Base-by-base conservation (phyloP, 2,888 invertebrate species). In the Lathronympha strigana region DNA sequence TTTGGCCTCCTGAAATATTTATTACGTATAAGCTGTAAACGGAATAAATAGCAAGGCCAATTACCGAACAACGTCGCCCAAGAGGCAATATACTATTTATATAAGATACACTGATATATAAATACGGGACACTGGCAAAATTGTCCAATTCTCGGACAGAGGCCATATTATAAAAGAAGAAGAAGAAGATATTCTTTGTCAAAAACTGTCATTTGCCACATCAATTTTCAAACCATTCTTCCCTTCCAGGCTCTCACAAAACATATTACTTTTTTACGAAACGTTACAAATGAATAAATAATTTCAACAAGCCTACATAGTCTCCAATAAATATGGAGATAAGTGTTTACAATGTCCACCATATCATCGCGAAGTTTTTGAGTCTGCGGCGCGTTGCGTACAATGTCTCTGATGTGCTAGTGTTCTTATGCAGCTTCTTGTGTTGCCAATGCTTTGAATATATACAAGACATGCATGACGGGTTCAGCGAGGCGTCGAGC, bases 401-500 rank as follows among this genome's bases (percentile, higher is more conserved):
- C 11, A 2, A n/a, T 4, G 43, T 19, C 19, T 45, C 43, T 9
- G 57, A 57, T 31, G 43, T 28, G 31, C 28, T 57, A 0, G 43
- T 45, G 31, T 45, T 57, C 43, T 45, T 43, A 1, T 57, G 57
- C 19, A 57, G 57, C 31, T 57, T 57, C 19, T n/a, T 45, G 19
- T 57, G 57, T 31, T 57, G 57, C 21, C 43, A 57, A 43, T 57
- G 57, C 15, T 9, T 9, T 57, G 31, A 43, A 21, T 57, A 57
- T n/a, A 6, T 38, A 23, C 40, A 43, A 11, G 43, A 25, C 5
- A 28, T 15, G 19, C 31, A 43, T 31, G 57, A 57, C 9, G 19
- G 43, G n/a, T 4, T 31, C 1, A 57, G 57, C 9, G 57, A 57
- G 19, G 31, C 31, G 0, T 57, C 57, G 4, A 40, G 43, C 21